These are phyloP conservation scores for Felis chaus DNA, from an alignment of 2,113 vertebrate species.

Conservation along the genomic window DNA sequence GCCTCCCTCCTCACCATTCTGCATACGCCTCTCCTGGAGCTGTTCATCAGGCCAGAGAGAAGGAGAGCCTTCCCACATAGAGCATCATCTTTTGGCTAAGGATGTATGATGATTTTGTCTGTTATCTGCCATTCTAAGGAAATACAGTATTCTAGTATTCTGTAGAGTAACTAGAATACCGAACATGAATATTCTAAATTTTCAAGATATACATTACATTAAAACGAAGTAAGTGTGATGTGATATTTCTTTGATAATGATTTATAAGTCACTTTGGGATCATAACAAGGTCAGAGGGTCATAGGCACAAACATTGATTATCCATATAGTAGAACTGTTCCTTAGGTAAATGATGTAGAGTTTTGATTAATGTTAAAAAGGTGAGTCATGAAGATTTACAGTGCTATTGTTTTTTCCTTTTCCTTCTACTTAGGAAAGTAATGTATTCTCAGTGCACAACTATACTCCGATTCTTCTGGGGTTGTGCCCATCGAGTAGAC, in stretches of 20 bases:
- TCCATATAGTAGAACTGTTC: not conserved
- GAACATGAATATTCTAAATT: not conserved
- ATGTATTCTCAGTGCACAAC: not conserved
- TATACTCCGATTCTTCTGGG: not conserved
- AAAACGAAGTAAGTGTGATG: not conserved
- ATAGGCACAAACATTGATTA: not conserved
- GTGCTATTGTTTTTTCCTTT: not conserved
- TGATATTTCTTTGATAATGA: not conserved
- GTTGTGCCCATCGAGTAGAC: not conserved
- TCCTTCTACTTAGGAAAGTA: not conserved
- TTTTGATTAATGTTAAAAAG: not conserved
- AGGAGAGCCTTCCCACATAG: not conserved
- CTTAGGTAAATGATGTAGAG: not conserved
- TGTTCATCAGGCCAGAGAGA: not conserved
- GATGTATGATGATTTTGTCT: not conserved
- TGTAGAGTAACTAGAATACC: not conserved
- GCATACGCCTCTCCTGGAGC: not conserved
- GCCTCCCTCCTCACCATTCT: not conserved
- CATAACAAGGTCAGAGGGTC: not conserved
- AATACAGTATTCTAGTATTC: not conserved
- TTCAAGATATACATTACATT: not conserved
- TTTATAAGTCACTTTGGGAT: not conserved
- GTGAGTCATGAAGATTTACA: not conserved
- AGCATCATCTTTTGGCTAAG: not conserved
- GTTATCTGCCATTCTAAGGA: not conserved